phyloP scores from a whole-genome alignment of 2,888 invertebrate species.

The Ptychoptera albimana region DNA sequence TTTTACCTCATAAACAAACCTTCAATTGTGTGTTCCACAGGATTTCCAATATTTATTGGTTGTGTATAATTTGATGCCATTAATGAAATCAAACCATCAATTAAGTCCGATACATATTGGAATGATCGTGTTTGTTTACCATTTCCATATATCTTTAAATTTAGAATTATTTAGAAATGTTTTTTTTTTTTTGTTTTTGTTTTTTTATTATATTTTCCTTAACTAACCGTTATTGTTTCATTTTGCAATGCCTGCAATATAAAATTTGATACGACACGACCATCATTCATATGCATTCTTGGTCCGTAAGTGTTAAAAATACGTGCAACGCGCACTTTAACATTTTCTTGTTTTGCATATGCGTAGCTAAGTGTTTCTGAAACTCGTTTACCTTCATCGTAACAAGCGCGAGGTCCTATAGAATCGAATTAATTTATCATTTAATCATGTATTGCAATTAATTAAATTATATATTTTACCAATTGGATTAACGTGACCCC shows the following conservation, averaged over 20 bases:
- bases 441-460: background rate
- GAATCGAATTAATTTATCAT: constrained; percentile 6
- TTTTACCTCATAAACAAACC: too few species aligned
- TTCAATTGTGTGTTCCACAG: constrained; percentile 91
- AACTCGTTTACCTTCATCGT: constrained; percentile 98
- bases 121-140: constrained; percentile 90
- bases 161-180: too few species aligned
- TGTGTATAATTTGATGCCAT: constrained; percentile 89
- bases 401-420: constrained; percentile 83
- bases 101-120: constrained; percentile 94
- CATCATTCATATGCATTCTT: constrained; percentile 97
- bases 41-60: constrained; percentile 95
- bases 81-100: constrained; percentile 79
- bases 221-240: constrained; percentile 80
- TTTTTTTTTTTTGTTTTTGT: too few species aligned
- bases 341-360: constrained; percentile 93
- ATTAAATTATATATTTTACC: constrained; percentile 32
- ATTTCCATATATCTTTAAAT: constrained; percentile 57
- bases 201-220: too few species aligned
- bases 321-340: constrained; percentile 87
- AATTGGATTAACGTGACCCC: constrained; percentile 99
- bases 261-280: constrained; percentile 96
- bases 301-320: constrained; percentile 99
- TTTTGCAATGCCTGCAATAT: constrained; percentile 92
- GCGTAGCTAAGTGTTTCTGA: constrained; percentile 91